Percentiles rank a stretch among this genome's conserved stretches.
Conservation (phyloP, 2,888 invertebrate species). For the Pollenia amentaria region DNA sequence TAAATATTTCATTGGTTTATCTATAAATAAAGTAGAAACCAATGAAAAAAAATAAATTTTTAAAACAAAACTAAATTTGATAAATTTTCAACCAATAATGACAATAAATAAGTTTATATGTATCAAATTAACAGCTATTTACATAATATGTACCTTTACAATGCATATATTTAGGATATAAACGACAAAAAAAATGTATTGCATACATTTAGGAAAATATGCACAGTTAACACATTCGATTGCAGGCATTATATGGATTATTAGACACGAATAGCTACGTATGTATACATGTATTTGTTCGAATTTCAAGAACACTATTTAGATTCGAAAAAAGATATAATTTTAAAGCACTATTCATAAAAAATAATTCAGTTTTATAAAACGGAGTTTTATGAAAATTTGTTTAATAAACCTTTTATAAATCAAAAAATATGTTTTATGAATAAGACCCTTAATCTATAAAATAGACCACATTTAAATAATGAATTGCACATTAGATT, state of each 20-base stretch:
- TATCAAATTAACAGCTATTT: constrained; percentile 68
- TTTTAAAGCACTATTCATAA: too few relatives aligned
- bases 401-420: too few relatives aligned
- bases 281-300: too few relatives aligned
- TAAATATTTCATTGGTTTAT: constrained; percentile 49
- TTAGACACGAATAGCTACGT: too few relatives aligned
- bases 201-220: constrained; percentile 38
- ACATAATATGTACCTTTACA: constrained; percentile 11
- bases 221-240: neutral
- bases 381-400: too few relatives aligned
- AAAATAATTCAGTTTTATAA: too few relatives aligned
- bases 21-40: neutral
- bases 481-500: too few relatives aligned
- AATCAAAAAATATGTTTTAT: too few relatives aligned
- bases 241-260: neutral
- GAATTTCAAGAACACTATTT: too few relatives aligned
- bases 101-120: constrained; percentile 57
- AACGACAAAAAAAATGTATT: constrained; percentile 2
- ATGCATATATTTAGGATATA: constrained; percentile 19
- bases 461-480: too few relatives aligned
- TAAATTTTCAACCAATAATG: constrained; percentile 64
- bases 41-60: neutral
- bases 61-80: constrained; percentile 36
- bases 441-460: too few relatives aligned
- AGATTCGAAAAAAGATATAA: too few relatives aligned